Base-by-base conservation (phyloP, 2,797 vertebrate species). In the Meda fulgida region DNA sequence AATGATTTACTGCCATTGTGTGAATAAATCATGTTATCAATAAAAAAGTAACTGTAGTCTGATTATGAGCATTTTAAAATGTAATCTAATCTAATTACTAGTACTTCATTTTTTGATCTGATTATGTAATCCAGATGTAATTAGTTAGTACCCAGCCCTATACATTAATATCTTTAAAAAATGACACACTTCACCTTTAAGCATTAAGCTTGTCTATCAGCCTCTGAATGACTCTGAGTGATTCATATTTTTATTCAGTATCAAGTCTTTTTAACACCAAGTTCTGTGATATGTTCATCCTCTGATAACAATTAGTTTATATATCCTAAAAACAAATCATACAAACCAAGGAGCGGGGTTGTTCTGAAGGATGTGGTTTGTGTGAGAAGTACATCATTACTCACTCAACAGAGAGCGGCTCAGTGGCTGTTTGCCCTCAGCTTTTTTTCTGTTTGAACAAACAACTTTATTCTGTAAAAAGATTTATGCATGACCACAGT, bases 371-470 rank as follows among this genome's bases (percentile, higher is more conserved):
- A 55, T 81, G 34, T 46, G 10, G 38, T 55, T 55, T 58, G 73
- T 4, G 14, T 67, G 60, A 77, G 60, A 75, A 88, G 65, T 67
- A 80, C 58, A 66, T 69, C 65, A 55, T 69, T 71, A 81, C 38
- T 46, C 66, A 43, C 75, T 87, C 81, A 69, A 79, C 26, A 87
- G 69, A 86, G 84, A 89, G 46, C 34, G n/a, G 40, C 73, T 60
- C 84, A 70, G 73, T 83, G 48, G 72, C 23, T 9, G 55, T 43
- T 58, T 87, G 86, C 77, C 81, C 78, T 82, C 14, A 14, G 29
- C 53, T 70, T 34, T 31, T 43, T 46, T 40, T 73, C 82, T 78
- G 69, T 58, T 78, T n/a, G 13, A 87, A 77, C 58, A 86, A 85
- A 71, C 73, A 75, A 80, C 71, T 85, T 72, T 43, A 73, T 70